Percentiles rank a stretch among this genome's conserved stretches.
Evolutionary conservation across 2,113 vertebrate genomes (phyloP).

Genomic region (Epinephelus lanceolatus): DNA sequence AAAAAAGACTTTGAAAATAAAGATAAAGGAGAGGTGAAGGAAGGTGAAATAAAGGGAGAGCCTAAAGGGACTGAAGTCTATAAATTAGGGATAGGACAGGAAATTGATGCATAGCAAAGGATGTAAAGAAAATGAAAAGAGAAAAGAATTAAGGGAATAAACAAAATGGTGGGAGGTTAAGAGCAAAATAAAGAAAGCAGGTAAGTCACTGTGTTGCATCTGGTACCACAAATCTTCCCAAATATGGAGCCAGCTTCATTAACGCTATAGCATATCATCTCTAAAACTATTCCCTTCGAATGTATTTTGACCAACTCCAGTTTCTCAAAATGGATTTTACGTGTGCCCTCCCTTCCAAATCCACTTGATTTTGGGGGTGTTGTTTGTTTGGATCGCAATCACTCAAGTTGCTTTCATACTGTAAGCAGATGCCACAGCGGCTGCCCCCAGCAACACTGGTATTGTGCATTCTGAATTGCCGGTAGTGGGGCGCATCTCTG

Average conservation of each 20-base stretch:
- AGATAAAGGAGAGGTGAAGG: constrained; percentile 53
- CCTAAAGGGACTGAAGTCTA: constrained; percentile 10
- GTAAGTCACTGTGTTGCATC: neutral
- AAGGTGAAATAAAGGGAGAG: constrained; percentile 40
- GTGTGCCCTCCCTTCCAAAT: neutral
- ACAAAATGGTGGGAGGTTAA: neutral
- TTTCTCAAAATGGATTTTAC: neutral
- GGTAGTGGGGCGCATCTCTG: neutral
- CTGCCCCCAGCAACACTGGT: neutral
- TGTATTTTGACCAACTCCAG: too few species aligned
- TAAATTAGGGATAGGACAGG: neutral
- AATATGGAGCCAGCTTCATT: neutral
- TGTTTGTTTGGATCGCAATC: neutral
- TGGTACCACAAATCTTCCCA: neutral
- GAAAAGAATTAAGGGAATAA: neutral
- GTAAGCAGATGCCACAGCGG: neutral
- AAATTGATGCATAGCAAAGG: constrained; percentile 16
- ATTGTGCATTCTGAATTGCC: neutral
- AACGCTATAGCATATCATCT: neutral
- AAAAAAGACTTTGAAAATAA: constrained; percentile 56
- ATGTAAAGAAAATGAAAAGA: constrained; percentile 15
- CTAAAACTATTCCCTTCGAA: neutral
- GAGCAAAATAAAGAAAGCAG: neutral
- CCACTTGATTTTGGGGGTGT: neutral
- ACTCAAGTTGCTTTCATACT: neutral